phyloP scores from a whole-genome alignment of 2,888 invertebrate genomes.

The Perdita meconis region DNA sequence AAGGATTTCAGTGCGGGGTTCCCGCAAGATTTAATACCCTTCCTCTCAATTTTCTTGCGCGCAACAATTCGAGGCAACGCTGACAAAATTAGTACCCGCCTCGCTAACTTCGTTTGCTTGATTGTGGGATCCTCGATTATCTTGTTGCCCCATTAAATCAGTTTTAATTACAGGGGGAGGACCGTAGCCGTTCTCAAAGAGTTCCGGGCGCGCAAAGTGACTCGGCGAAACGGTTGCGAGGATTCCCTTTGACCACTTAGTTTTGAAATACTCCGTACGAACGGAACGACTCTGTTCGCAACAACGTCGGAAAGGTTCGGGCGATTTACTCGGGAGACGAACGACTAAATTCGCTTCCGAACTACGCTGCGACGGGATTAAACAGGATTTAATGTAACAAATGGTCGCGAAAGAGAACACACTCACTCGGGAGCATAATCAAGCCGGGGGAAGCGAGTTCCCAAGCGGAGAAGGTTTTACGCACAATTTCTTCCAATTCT shows the following conservation, averaged over 20 bases:
- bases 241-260: too few relatives aligned
- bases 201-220: neutral
- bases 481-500: neutral
- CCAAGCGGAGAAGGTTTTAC: neutral
- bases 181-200: neutral
- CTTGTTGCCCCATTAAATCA: neutral
- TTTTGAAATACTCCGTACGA: too few relatives aligned
- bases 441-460: neutral
- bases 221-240: too few relatives aligned
- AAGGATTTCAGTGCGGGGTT: neutral
- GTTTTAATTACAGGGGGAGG: neutral
- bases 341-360: too few relatives aligned
- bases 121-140: neutral
- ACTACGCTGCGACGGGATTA: too few relatives aligned
- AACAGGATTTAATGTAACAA: too few relatives aligned
- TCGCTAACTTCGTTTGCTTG: neutral
- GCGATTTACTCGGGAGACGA: too few relatives aligned
- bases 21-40: constrained; percentile 1
- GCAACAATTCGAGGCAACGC: neutral
- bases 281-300: too few relatives aligned
- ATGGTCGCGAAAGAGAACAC: too few relatives aligned
- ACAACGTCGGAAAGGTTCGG: too few relatives aligned
- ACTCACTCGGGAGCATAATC: too few relatives aligned
- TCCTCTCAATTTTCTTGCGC: neutral
- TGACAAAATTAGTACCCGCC: neutral